Base-by-base conservation (phyloP, 1,140 invertebrate genomes). In the Leucophenga varia region DNA sequence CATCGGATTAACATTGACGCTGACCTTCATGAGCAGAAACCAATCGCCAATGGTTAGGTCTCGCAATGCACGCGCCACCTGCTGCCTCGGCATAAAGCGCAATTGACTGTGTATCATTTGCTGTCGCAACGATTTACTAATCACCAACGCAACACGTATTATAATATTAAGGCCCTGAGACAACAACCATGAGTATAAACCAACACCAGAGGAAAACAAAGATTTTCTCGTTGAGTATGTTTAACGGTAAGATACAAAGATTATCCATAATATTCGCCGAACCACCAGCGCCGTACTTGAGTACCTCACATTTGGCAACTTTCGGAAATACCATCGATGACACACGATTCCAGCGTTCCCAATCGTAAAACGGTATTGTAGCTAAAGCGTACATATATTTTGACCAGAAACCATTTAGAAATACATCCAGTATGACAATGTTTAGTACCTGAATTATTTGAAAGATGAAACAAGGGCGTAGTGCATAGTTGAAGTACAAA, bases 141-240 rank as follows among this genome's bases (percentile, higher is more conserved):
- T 50, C 58, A 72, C 55, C 38, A 59, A 48, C 5, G 57, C 49
- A 31, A 60, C 34, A 10, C 75, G 76, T 57, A 85, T 89, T 2
- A 89, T 52, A 2, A 91, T 64, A 22, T 83, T 81, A 7, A 87
- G 52, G 14, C 79, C 78, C n/a, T 0, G 87, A 84, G 3, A 90
- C 52, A 9, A 84, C 55, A 3, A 82, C 77, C 30, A 91, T 75
- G 17, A 87, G 73, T 13, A 89, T 79, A 49, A 91, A 85, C 90
- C 90, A 93, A 72, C 90, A 88, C 87, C 87, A 90, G 0, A 91
- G 72, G 48, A 90, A 83, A 7, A 86, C 79, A 55, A 89, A 91
- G 43, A 90, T 84, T 64, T 91, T 91, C 61, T 90, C 88, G 68
- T 90, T 90, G 7, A 91, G 77, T 50, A 90, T 83, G 59, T 91